These are phyloP conservation scores for Patagioenas fasciata DNA, from an alignment of 2,113 vertebrate genomes.

Conservation along the genomic window DNA sequence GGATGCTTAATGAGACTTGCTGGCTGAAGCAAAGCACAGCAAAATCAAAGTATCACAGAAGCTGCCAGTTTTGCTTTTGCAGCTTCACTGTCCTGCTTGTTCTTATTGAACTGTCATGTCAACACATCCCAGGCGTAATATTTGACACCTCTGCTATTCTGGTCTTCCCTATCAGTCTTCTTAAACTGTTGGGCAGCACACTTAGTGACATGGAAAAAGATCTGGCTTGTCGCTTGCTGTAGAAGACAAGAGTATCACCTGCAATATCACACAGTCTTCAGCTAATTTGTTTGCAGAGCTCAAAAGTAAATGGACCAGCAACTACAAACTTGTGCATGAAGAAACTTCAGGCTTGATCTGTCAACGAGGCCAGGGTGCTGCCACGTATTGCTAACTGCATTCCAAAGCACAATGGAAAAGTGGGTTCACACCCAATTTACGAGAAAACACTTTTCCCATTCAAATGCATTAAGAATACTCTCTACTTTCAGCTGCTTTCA, in stretches of 20 bases:
- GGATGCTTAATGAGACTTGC: background rate
- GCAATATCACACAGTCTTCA: background rate
- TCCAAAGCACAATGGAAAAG: background rate
- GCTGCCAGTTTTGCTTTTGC: background rate
- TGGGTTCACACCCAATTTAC: background rate
- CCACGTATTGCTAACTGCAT: background rate
- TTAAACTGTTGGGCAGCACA: background rate
- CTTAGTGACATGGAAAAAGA: background rate
- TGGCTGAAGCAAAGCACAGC: background rate
- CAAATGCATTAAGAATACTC: background rate
- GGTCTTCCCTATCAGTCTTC: background rate
- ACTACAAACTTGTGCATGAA: background rate
- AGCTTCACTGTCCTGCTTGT: background rate
- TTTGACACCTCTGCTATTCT: conserved; percentile 12
- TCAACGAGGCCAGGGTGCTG: background rate
- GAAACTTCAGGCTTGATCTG: background rate
- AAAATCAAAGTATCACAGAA: background rate
- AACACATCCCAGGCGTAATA: background rate
- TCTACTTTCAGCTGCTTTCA: background rate
- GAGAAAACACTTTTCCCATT: background rate
- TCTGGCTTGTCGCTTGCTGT: background rate
- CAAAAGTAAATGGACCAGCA: background rate
- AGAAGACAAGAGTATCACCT: background rate
- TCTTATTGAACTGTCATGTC: background rate
- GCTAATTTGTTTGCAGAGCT: background rate